These are phyloP conservation scores for Lochmaea capreae DNA, from an alignment of 2,888 invertebrate species.

Conservation along the genomic window DNA sequence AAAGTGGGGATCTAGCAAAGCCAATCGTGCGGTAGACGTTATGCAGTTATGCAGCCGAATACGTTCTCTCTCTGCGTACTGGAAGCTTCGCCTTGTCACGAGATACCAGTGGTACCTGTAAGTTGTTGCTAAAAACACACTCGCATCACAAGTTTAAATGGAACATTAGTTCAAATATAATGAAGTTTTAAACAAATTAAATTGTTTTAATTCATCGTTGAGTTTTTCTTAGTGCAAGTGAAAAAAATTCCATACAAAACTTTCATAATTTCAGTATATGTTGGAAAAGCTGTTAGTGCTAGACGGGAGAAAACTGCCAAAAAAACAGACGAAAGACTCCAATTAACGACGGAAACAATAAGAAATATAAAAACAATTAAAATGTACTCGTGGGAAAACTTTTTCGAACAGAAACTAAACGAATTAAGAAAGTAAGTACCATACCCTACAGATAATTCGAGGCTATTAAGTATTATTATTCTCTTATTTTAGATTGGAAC, in stretches of 20 bases:
- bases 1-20: too few species aligned
- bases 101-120: too few species aligned
- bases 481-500: constrained; percentile 70
- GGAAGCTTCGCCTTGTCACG: too few species aligned
- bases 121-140: too few species aligned
- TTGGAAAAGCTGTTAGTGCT: constrained; percentile 43
- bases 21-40: too few species aligned
- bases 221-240: too few species aligned
- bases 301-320: constrained; percentile 48
- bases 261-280: constrained; percentile 45
- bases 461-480: not conserved
- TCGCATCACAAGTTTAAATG: too few species aligned
- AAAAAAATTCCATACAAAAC: too few species aligned
- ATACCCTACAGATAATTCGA: not conserved
- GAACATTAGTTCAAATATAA: too few species aligned
- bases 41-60: too few species aligned
- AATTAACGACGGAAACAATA: constrained; percentile 52
- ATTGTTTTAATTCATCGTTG: too few species aligned
- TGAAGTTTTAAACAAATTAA: too few species aligned
- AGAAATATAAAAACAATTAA: constrained; percentile 54
- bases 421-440: constrained; percentile 50
- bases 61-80: not conserved
- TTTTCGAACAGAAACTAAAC: constrained; percentile 52
- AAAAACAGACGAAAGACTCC: constrained; percentile 52
- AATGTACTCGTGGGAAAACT: constrained; percentile 56